Evolutionary conservation across 2,888 invertebrate species (phyloP).

Genomic region (Drosophila acutilabella): DNA sequence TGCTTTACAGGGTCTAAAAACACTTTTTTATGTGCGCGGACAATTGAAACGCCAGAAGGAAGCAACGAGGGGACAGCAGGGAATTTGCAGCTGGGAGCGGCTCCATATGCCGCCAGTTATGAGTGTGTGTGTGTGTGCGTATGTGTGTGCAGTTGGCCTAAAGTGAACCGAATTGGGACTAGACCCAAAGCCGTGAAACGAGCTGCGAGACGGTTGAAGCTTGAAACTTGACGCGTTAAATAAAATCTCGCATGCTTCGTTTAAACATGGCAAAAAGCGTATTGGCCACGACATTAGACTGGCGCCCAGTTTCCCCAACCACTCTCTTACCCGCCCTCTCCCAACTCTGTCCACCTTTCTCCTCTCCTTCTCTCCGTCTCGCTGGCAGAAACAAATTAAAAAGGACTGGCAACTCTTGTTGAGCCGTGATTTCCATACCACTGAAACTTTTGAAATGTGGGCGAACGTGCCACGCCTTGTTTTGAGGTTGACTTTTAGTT

Average conservation of each 20-base stretch:
- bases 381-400: constrained; percentile 50
- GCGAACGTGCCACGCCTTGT: constrained; percentile 63
- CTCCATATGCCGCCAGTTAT: constrained; percentile 24
- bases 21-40: constrained; percentile 54
- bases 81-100: constrained; percentile 28
- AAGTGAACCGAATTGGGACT: constrained; percentile 25
- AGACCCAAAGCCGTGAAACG: constrained; percentile 24
- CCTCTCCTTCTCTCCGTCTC: neutral
- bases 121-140: neutral
- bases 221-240: constrained; percentile 59
- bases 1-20: neutral
- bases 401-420: constrained; percentile 61
- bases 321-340: neutral
- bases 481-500: constrained; percentile 58
- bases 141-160: constrained; percentile 34
- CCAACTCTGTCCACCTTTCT: neutral
- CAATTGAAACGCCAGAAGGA: constrained; percentile 56
- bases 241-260: constrained; percentile 75
- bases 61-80: neutral
- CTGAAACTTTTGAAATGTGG: constrained; percentile 58
- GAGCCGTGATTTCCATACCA: constrained; percentile 15
- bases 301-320: constrained; percentile 9
- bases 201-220: constrained; percentile 18
- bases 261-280: constrained; percentile 38
- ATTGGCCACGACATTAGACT: constrained; percentile 36